Conservation (phyloP, 2,888 invertebrate species). For the Melanostoma scalare region DNA sequence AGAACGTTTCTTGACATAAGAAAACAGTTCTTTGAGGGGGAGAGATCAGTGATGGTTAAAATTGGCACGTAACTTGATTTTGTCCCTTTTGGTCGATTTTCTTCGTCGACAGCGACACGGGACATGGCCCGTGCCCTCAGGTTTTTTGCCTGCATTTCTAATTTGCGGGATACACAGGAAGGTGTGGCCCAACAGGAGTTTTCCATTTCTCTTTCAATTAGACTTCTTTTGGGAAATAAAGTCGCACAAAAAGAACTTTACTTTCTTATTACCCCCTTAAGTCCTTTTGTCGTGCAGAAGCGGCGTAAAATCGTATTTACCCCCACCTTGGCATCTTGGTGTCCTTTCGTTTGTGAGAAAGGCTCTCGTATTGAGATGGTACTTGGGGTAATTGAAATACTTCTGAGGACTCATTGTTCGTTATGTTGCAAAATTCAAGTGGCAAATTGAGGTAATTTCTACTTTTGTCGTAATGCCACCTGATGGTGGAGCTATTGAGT, state of each 20-base stretch:
- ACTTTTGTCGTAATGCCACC: constrained; percentile 43
- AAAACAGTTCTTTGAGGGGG: background rate
- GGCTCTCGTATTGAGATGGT: constrained; percentile 54
- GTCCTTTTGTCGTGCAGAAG: constrained; percentile 66
- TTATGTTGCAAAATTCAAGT: constrained; percentile 67
- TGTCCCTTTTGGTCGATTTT: constrained; percentile 56
- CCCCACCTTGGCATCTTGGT: background rate
- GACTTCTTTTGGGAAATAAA: constrained; percentile 36
- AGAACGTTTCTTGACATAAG: constrained; percentile 6
- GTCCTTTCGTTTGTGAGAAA: constrained; percentile 45
- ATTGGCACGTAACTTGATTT: constrained; percentile 71
- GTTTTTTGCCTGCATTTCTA: constrained; percentile 39
- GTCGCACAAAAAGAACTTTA: constrained; percentile 48
- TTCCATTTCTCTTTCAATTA: constrained; percentile 70
- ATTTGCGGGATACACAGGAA: constrained; percentile 52
- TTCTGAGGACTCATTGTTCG: constrained; percentile 64
- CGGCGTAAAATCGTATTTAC: constrained; percentile 62
- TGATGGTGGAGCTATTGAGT: constrained; percentile 37
- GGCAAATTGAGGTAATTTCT: constrained; percentile 71
- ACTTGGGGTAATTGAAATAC: constrained; percentile 72
- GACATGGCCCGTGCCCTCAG: constrained; percentile 21
- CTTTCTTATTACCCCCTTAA: constrained; percentile 70
- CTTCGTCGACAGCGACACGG: constrained; percentile 1
- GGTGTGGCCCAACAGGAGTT: constrained; percentile 47
- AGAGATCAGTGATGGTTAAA: constrained; percentile 55